Evolutionary conservation across 2,113 vertebrate species (phyloP).

Genomic region (Lipophrys pholis): DNA sequence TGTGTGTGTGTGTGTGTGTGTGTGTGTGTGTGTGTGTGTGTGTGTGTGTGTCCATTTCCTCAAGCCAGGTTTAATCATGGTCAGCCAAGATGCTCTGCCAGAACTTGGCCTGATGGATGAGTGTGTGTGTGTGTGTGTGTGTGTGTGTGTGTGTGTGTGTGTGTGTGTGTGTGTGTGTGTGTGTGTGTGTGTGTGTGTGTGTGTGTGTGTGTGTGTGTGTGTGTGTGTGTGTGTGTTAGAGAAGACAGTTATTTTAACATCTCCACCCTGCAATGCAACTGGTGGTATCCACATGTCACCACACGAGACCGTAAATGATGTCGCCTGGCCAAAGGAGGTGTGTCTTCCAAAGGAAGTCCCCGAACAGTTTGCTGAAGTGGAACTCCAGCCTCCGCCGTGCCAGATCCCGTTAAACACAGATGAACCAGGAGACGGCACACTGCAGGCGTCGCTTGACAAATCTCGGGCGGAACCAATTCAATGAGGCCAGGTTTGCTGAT

Average conservation of each 20-base stretch:
- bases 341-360: conserved; percentile 63
- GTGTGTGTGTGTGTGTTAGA: background rate
- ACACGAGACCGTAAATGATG: conserved; percentile 74
- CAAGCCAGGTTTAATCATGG: conserved; percentile 11
- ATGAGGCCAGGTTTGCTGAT: conserved; percentile 8
- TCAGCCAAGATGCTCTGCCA: conserved; percentile 47
- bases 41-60: conserved; percentile 13
- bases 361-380: conserved; percentile 44
- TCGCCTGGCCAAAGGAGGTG: conserved; percentile 50
- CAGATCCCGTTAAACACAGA: conserved; percentile 49
- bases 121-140: background rate
- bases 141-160: background rate
- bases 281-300: conserved; percentile 68
- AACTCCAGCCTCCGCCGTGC: conserved; percentile 29
- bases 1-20: background rate
- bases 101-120: conserved; percentile 40
- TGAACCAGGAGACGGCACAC: conserved; percentile 41
- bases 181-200: background rate
- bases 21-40: conserved; percentile 19
- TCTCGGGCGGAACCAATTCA: conserved; percentile 12
- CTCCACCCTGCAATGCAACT: conserved; percentile 42
- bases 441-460: conserved; percentile 1
- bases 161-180: background rate
- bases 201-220: background rate
- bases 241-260: conserved; percentile 19